Evolutionary conservation across 1,140 invertebrate genomes (phyloP), one percentile per base, ranked within the genome.

Genomic region (Delia radicum): DNA sequence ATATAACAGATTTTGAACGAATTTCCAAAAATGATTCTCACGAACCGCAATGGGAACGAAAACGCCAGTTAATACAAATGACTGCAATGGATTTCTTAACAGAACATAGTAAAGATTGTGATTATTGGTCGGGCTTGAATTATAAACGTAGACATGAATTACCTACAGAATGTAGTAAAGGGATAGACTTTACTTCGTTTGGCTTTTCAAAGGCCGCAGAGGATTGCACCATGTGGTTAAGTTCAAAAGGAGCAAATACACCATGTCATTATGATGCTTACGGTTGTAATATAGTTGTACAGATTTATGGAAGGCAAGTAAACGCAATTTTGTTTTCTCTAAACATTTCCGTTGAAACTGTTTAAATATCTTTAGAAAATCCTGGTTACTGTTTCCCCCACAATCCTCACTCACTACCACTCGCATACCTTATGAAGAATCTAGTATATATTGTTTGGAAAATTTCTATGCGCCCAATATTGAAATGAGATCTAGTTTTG

Each of bases 351-450:
- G n/a, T n/a, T n/a, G n/a, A n/a, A n/a, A n/a, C n/a, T 21, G 24
- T 55, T 18, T 55, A 55, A 13, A 6, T 55, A 80, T 75, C 79
- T 89, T 26, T 79, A 96, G 95, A 80, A 99, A 99, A 87, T 88
- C 90, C 74, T 99, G 97, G 97, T 87, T 96, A 27, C 86, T 99
- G n/a, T 98, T 97, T 87, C 94, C 95, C 15, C 95, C 95, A 7
- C 88, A 90, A 76, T 90, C 93, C 48, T 90, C 89, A 55, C 87
- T 98, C 75, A 91, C 92, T 79, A 92, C 95, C 75, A 95, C 94
- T 10, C 90, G 97, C 83, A 89, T 98, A 75, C 97, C 97, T 15
- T 99, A 96, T 88, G 97, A 99, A 89, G 97, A 99, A 85, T 98
- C 96, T 0, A 98, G 95, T 87, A 90, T 99, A 26, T 99, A 97